Base-by-base conservation (phyloP, 2,113 vertebrate genomes). In the Pavo muticus region DNA sequence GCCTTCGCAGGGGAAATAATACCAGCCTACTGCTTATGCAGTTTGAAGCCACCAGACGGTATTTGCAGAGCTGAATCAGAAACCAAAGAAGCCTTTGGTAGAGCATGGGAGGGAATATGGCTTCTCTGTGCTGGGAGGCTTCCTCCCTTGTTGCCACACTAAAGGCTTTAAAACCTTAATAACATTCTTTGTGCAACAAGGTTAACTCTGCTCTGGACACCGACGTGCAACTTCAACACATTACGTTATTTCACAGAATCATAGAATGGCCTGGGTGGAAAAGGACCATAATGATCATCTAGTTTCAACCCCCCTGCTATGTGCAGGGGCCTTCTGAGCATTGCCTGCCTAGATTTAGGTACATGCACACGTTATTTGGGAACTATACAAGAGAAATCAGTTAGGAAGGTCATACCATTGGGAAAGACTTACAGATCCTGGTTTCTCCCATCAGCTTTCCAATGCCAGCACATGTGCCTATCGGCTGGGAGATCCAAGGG, bases 391-490 rank as follows among this genome's bases (percentile, higher is more conserved):
- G 16, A 23, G 48, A 80, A 90, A 78, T 64, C 35, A 77, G 16
- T 68, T 59, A 75, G 16, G 25, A 88, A 84, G 19, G 35, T 57
- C 45, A 50, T 4, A n/a, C 1, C 35, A 48, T 50, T 3, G 3
- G 47, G 45, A 83, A 86, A 79, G 19, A 30, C 10, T 6, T 7
- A 71, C 6, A 5, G 56, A 50, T 81, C 35, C 29, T 40, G 5
- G 8, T 68, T 85, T 70, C 52, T 84, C 39, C 83, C 1, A 0
- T 11, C 48, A 85, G 54, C 54, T 82, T 81, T 84, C 45, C 44
- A 84, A 84, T 29, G 67, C 23, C 21, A 0, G 0, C 13, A 63
- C 4, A 5, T 1, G 1, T 8, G 4, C 45, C 7, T 6, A 20
- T 20, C 79, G 91, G 40, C 16, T 35, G 65, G 19, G 40, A 78